Conservation (phyloP, 2,113 vertebrate species). For the Hyperopisus bebe region DNA sequence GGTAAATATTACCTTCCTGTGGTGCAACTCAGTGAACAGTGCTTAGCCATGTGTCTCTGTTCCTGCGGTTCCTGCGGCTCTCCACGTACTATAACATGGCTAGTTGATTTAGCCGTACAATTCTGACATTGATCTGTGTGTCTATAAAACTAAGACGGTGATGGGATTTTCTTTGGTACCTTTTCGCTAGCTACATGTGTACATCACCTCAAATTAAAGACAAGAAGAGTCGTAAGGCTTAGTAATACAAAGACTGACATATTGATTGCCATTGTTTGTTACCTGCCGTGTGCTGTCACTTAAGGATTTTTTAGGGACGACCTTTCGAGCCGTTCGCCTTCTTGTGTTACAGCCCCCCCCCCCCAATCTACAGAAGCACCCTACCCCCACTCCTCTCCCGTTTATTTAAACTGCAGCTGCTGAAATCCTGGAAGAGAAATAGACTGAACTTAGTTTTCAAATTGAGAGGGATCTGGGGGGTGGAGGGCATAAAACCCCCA, state of each 20-base stretch:
- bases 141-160: neutral
- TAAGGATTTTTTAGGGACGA: neutral
- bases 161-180: neutral
- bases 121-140: neutral
- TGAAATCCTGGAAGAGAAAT: neutral
- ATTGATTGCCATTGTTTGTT: neutral
- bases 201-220: neutral
- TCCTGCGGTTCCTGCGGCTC: neutral
- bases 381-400: neutral
- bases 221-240: neutral
- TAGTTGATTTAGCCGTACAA: neutral
- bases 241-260: neutral
- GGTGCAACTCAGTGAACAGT: neutral
- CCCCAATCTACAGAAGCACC: neutral
- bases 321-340: neutral
- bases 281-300: neutral
- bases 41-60: neutral
- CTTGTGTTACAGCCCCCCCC: neutral
- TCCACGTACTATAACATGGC: neutral
- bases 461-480: neutral
- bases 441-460: neutral
- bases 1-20: neutral
- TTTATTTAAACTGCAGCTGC: neutral
- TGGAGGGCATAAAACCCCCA: neutral
- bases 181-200: neutral